These are phyloP conservation scores for Thereva nobilitata DNA, from an alignment of 2,888 invertebrate species.

Conservation along the genomic window DNA sequence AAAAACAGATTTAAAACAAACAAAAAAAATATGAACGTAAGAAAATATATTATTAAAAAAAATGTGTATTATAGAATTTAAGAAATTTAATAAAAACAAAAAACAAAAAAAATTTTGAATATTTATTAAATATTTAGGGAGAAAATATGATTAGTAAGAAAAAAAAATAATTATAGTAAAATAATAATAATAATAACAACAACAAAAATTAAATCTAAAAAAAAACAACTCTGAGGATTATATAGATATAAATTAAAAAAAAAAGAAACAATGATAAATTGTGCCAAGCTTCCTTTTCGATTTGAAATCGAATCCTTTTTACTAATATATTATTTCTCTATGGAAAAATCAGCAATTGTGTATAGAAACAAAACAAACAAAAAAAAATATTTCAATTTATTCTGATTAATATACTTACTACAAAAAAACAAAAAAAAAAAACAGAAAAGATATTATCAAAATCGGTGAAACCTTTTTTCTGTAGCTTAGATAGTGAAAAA, in stretches of 20 bases:
- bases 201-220: no score
- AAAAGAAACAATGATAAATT: constrained; percentile 24
- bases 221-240: no score
- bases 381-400: background rate
- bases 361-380: background rate
- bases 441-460: no score
- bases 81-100: background rate
- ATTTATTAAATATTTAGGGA: constrained; percentile 16
- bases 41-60: constrained; percentile 5
- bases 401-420: background rate
- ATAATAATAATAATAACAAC: background rate
- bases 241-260: no score
- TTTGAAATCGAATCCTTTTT: constrained; percentile 24
- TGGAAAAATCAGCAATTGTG: background rate
- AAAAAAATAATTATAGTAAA: constrained; percentile 9
- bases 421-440: background rate
- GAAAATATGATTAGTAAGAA: background rate
- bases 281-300: constrained; percentile 31
- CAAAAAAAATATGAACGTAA: constrained; percentile 1
- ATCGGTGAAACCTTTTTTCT: no score
- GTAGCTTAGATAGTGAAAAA: no score
- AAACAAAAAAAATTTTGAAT: constrained; percentile 20
- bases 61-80: background rate
- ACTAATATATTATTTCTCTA: background rate
- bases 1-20: constrained; percentile 3